Conservation (phyloP, 2,797 vertebrate genomes). For the Columba guinea region DNA sequence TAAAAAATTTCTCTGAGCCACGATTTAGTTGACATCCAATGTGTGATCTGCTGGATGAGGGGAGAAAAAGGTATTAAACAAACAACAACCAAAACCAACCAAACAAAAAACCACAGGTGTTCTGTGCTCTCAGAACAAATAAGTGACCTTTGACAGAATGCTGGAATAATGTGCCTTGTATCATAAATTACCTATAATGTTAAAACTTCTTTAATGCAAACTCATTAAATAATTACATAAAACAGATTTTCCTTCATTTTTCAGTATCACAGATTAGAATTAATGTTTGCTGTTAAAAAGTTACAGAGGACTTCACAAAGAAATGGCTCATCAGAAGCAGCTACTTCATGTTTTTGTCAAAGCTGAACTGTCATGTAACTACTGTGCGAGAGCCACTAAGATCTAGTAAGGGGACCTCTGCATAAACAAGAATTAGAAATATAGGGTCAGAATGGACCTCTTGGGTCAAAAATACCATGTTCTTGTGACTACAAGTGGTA, state of each 20-base stretch:
- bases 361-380: background rate
- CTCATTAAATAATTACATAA: background rate
- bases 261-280: background rate
- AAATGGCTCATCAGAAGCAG: background rate
- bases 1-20: background rate
- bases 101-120: background rate
- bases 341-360: background rate
- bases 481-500: background rate
- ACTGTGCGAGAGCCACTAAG: background rate
- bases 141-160: background rate
- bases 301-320: background rate
- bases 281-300: background rate
- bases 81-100: too few species aligned
- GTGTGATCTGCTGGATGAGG: background rate
- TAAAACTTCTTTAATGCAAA: background rate
- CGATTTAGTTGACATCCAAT: background rate
- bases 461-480: background rate
- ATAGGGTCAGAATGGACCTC: background rate
- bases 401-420: background rate
- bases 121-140: background rate
- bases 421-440: background rate
- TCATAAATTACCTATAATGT: background rate
- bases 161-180: background rate
- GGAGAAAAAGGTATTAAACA: background rate
- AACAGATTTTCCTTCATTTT: background rate